These are phyloP conservation scores for Nephrocerus scutellatus DNA, from an alignment of 2,888 invertebrate species.

Conservation along the genomic window DNA sequence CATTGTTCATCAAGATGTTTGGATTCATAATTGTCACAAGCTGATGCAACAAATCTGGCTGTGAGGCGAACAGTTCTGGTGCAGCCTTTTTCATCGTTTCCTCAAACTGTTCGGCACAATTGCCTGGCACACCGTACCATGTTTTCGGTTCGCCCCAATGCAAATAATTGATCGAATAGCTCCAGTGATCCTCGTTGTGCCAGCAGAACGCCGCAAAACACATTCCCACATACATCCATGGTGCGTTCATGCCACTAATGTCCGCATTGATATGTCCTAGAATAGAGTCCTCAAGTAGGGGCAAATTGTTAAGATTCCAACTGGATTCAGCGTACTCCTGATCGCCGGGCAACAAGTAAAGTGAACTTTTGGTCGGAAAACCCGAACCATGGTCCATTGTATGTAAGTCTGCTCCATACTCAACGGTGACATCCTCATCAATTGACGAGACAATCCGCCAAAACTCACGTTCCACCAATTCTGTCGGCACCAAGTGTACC, in stretches of 20 bases:
- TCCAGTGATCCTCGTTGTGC: slow-evolving; percentile 99
- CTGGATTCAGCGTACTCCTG: slow-evolving; percentile 85
- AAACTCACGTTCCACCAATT: slow-evolving; percentile 90
- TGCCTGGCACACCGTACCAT: slow-evolving; percentile 96
- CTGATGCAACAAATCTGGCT: slow-evolving; percentile 95
- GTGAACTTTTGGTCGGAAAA: slow-evolving; percentile 84
- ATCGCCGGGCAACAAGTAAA: slow-evolving; percentile 71
- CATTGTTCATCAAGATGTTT: slow-evolving; percentile 80
- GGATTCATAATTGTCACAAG: slow-evolving; percentile 99
- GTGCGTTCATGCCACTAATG: slow-evolving; percentile 98
- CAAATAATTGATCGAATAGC: slow-evolving; percentile 98
- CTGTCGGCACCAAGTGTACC: slow-evolving; percentile 82
- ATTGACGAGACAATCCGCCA: slow-evolving; percentile 96
- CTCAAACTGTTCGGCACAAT: slow-evolving; percentile 88
- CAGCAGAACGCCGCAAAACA: slow-evolving; percentile 99
- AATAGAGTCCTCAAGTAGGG: slow-evolving; percentile 88
- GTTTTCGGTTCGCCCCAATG: slow-evolving; percentile 98
- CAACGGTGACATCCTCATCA: slow-evolving; percentile 94
- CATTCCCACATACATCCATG: slow-evolving; percentile 99
- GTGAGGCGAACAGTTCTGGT: slow-evolving; percentile 91
- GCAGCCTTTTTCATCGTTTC: slow-evolving; percentile 92
- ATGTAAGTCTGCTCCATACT: slow-evolving; percentile 97
- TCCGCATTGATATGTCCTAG: slow-evolving; percentile 94
- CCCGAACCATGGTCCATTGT: slow-evolving; percentile 95
- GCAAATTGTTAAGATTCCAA: slow-evolving; percentile 98